Percentiles rank a stretch among this genome's conserved stretches.
Evolutionary conservation across 2,113 vertebrate genomes (phyloP).

Genomic region (Microcebus tavaratra): DNA sequence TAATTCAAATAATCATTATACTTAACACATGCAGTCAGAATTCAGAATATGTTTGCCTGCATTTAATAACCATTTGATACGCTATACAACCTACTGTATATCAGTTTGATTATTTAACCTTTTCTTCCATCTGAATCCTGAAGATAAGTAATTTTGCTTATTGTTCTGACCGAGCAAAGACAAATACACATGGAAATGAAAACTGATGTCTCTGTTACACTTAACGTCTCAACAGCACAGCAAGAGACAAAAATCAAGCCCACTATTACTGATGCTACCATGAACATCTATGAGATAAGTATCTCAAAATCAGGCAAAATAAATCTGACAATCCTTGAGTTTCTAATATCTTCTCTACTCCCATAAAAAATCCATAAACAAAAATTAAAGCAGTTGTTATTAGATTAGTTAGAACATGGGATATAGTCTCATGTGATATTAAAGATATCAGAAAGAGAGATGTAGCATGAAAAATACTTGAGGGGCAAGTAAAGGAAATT

Average conservation of each 20-base stretch:
- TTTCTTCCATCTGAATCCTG: background rate
- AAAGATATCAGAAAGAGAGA: background rate
- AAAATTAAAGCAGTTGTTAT: background rate
- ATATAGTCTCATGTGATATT: background rate
- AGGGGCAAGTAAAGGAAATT: background rate
- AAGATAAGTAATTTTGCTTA: background rate
- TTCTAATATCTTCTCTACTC: background rate
- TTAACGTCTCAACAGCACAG: background rate
- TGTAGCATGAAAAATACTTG: background rate
- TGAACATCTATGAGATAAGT: background rate
- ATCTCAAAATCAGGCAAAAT: background rate
- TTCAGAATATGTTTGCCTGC: background rate
- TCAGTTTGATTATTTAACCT: background rate
- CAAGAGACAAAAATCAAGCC: background rate
- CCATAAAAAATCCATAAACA: background rate
- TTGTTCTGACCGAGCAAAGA: background rate
- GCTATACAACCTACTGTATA: background rate
- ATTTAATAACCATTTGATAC: background rate
- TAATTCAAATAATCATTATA: background rate
- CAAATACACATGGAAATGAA: background rate
- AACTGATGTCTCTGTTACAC: background rate
- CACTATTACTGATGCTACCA: background rate
- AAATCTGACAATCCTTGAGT: background rate
- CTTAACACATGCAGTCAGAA: background rate
- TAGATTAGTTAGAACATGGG: background rate